Evolutionary conservation across 2,888 invertebrate species (phyloP).

Genomic region (Thymelicus sylvestris): DNA sequence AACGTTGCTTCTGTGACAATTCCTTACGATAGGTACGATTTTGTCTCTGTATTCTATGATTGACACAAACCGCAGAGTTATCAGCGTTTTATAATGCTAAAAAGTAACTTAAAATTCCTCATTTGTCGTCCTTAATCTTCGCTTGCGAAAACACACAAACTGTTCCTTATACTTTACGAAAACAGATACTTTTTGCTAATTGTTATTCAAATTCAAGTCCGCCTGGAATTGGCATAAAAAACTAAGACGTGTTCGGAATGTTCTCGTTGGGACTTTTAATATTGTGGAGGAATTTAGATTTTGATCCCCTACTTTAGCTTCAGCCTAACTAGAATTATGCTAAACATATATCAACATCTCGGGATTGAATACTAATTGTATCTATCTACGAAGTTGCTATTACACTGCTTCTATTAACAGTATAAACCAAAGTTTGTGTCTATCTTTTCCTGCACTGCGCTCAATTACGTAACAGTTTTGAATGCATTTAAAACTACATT

Average conservation of each 20-base stretch:
- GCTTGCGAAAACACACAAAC: not conserved
- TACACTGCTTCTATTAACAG: not conserved
- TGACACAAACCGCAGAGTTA: no score
- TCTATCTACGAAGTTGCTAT: not conserved
- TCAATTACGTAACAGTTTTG: no score
- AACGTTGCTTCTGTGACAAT: no score
- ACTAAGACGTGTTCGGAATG: slow-evolving; percentile 12
- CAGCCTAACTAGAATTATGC: slow-evolving; percentile 5
- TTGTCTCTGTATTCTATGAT: no score
- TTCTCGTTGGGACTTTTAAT: not conserved
- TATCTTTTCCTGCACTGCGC: no score
- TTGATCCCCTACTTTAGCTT: slow-evolving; percentile 10
- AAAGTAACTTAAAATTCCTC: not conserved
- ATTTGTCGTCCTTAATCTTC: not conserved
- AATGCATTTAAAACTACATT: no score
- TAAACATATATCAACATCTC: slow-evolving; percentile 1
- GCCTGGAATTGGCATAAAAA: not conserved
- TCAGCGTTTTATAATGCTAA: no score
- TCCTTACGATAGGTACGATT: no score
- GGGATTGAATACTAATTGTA: slow-evolving; percentile 9
- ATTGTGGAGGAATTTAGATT: slow-evolving; percentile 24
- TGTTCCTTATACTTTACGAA: not conserved
- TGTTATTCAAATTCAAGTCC: not conserved
- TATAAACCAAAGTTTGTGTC: not conserved
- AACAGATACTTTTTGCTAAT: not conserved